These are phyloP conservation scores for Keiferia lycopersicella DNA, from an alignment of 2,888 invertebrate genomes.

Conservation along the genomic window DNA sequence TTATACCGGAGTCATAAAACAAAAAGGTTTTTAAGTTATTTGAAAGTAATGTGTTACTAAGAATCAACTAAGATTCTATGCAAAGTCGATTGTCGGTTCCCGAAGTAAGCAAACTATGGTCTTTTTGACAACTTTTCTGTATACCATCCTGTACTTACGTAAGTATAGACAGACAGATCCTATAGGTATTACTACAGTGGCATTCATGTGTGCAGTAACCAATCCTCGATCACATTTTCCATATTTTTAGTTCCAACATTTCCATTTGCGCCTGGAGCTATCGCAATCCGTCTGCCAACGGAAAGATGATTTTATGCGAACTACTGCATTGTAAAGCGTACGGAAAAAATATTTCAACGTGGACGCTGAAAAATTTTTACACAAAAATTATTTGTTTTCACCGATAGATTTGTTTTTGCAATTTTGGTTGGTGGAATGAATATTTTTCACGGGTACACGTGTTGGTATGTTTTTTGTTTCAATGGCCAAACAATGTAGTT, in stretches of 20 bases:
- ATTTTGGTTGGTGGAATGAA: neutral
- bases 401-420: neutral
- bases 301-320: neutral
- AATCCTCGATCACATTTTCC: neutral
- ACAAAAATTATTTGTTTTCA: neutral
- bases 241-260: conserved; percentile 2
- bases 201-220: no score
- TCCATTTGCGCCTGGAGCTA: conserved; percentile 1
- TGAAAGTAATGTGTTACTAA: no score
- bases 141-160: no score
- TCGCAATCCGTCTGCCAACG: conserved; percentile 5
- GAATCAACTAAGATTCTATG: no score
- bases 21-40: no score
- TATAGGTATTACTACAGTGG: no score
- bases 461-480: neutral
- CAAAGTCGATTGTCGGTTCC: no score
- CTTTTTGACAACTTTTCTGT: no score
- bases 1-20: no score
- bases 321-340: conserved; percentile 16
- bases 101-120: no score
- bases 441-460: neutral
- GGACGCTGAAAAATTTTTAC: neutral
- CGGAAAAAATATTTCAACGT: conserved; percentile 19
- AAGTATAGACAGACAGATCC: no score
- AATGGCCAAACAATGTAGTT: neutral